Conservation (phyloP, 2,888 invertebrate genomes). For the Perizoma flavofasciatum region DNA sequence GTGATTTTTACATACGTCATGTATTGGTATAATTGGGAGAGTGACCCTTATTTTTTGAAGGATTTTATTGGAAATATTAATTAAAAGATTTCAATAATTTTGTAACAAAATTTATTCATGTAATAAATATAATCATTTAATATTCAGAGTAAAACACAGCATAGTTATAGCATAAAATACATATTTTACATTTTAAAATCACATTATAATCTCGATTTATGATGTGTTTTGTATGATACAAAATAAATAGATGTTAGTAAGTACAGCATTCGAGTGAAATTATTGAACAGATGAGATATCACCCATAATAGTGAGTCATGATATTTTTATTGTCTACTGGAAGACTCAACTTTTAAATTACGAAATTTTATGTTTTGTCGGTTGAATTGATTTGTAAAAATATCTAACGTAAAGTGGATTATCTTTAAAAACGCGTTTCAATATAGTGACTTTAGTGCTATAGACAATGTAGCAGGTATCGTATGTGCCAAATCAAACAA, state of each 20-base stretch:
- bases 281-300: background rate
- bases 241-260: background rate
- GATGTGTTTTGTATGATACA: background rate
- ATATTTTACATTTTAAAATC: constrained; percentile 8
- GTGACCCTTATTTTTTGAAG: no score
- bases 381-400: no score
- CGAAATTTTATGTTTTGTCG: background rate
- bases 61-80: background rate
- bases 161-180: constrained; percentile 30
- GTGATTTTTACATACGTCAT: no score
- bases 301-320: background rate
- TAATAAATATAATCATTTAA: constrained; percentile 56
- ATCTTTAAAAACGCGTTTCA: no score
- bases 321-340: constrained; percentile 13
- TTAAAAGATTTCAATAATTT: constrained; percentile 35
- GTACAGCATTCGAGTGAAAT: constrained; percentile 5
- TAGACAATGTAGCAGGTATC: no score
- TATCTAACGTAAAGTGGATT: no score
- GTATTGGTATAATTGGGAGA: no score
- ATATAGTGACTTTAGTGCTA: no score
- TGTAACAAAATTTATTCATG: constrained; percentile 62
- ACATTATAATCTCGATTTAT: background rate
- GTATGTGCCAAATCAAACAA: no score
- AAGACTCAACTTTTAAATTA: constrained; percentile 8
- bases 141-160: constrained; percentile 45